A percentile compares a stretch with the other conserved stretches of the same genome.
Conservation (phyloP, 1,140 invertebrate species). For the Musca vetustissima region DNA sequence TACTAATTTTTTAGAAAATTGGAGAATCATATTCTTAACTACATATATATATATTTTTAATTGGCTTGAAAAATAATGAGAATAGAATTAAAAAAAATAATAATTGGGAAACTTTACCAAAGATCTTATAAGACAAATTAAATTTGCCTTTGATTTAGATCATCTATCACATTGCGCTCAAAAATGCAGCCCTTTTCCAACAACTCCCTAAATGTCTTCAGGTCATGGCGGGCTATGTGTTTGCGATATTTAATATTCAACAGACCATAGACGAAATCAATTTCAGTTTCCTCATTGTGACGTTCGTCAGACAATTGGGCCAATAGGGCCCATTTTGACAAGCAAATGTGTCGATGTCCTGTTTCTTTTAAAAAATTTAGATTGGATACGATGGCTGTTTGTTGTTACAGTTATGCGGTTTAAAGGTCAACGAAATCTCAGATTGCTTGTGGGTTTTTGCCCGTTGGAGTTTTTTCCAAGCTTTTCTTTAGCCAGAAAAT, state of each 20-base stretch:
- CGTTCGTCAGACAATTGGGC: constrained; percentile 46
- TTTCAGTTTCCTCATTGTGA: constrained; percentile 48
- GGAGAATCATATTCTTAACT: no score
- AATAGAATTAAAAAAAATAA: no score
- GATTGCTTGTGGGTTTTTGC: no score
- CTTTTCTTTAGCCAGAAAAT: no score
- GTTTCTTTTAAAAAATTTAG: constrained; percentile 47
- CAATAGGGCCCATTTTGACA: constrained; percentile 46
- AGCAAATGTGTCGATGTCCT: constrained; percentile 44
- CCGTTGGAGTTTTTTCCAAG: no score
- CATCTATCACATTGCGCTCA: constrained; percentile 32
- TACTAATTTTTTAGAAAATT: no score
- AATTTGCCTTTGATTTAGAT: not conserved
- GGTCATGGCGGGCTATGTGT: constrained; percentile 44
- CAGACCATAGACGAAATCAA: constrained; percentile 48
- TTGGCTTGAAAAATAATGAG: no score
- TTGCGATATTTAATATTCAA: constrained; percentile 41
- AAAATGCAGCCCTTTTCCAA: constrained; percentile 41
- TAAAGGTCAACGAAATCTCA: no score
- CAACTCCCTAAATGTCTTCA: constrained; percentile 42
- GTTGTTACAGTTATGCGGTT: not conserved
- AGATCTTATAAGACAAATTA: no score
- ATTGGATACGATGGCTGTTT: constrained; percentile 42
- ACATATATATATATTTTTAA: no score
- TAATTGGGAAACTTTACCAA: no score